Evolutionary conservation across 92 coral and sea anemone genomes (phyloP), one percentile per base, ranked within the genome.

Genomic region (Porites evermanni): DNA sequence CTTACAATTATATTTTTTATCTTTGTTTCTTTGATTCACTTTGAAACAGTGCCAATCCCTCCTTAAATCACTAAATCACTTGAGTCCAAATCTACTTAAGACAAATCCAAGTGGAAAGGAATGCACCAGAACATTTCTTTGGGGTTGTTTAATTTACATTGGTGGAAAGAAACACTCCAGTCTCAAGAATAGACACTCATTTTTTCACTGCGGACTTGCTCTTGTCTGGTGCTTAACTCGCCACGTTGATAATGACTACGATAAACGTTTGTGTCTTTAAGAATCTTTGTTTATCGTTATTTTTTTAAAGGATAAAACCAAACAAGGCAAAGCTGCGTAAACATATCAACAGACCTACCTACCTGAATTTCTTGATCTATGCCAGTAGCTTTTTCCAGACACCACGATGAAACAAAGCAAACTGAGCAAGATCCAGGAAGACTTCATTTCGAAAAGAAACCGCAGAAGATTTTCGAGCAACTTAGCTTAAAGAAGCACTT

Each of bases 281-380:
- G 47, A 38, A 56, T 56, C 14, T 56, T 56, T 56, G 16, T 56
- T 14, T 56, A 56, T 14, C 12, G 61, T 11, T 56, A 56, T 14
- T 14, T 56, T 56, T 12, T 12, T 11, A 56, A 56, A 54, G 14
- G 4, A 13, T 54, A 8, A 56, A 11, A 56, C 47, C 47, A 38
- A 38, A 38, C 47, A 38, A 38, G 12, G 61, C 61, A 56, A 11
- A 56, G 47, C 61, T 56, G 61, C 4, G 12, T 9, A 23, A 78
- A 9, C 32, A 32, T 6, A 44, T 38, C 26, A 78, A 63, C 58
- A 19, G 26, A 61, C n/a, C 21, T 6, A 14, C 14, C 16, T 17
- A 74, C 87, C 87, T 83, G 80, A 72, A 53, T 83, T 83, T 50
- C 87, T 23, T 11, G 87, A 83, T 16, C 87, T 75, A 17, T 83